Percentiles rank a stretch among this genome's conserved stretches.
Evolutionary conservation across 2,797 vertebrate genomes (phyloP).

Genomic region (Mus spretus): DNA sequence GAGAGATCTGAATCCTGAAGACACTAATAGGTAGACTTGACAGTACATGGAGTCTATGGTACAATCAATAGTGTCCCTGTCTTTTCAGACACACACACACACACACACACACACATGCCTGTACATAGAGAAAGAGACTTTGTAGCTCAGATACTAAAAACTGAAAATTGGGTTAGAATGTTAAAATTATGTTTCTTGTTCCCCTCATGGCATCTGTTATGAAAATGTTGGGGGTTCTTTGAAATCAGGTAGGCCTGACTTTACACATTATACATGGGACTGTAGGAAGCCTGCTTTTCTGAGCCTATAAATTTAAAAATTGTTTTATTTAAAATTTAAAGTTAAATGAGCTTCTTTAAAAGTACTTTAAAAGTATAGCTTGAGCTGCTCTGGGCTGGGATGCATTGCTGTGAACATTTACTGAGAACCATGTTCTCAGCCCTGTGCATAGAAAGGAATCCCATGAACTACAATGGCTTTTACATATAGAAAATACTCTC

Average conservation of each 20-base stretch:
- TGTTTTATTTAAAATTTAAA: background rate
- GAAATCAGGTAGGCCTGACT: background rate
- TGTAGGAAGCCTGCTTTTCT: background rate
- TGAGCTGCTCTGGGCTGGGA: background rate
- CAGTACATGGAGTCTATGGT: background rate
- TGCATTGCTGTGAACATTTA: background rate
- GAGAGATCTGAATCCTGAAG: background rate
- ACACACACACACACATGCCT: too few relatives aligned
- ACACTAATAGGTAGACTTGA: background rate
- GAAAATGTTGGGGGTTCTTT: conserved; percentile 14
- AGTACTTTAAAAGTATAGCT: background rate
- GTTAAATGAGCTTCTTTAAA: background rate
- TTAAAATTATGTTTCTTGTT: background rate
- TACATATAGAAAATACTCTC: background rate
- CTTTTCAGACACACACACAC: too few relatives aligned
- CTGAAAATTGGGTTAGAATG: background rate
- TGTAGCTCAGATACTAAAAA: background rate
- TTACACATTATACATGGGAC: background rate
- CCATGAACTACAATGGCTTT: background rate
- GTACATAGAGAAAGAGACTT: background rate
- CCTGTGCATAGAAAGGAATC: background rate
- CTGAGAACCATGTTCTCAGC: background rate
- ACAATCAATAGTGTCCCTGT: background rate
- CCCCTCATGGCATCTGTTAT: background rate
- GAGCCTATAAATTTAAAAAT: background rate